A percentile compares a stretch with the other conserved stretches of the same genome.
phyloP scores from a whole-genome alignment of 2,113 vertebrate genomes.

The Nasalis larvatus region DNA sequence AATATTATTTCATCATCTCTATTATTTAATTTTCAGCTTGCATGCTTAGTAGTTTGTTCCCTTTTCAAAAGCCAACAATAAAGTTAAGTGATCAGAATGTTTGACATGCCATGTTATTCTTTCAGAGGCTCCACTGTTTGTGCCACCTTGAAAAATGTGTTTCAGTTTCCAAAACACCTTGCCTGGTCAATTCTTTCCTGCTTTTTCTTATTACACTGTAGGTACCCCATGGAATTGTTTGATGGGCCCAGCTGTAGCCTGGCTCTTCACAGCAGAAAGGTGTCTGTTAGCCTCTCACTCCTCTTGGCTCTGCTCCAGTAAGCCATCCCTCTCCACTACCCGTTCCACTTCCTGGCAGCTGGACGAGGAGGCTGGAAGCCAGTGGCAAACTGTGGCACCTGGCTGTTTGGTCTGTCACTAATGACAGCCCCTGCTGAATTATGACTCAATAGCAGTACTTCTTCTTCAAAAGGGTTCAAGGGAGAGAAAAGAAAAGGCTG shows the following conservation, averaged over 20 bases:
- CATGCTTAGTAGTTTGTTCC: background rate
- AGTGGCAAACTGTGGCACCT: conserved; percentile 29
- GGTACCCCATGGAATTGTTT: background rate
- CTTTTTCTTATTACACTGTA: background rate
- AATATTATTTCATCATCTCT: background rate
- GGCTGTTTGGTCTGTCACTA: conserved; percentile 41
- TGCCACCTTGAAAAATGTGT: background rate
- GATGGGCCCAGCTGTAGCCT: background rate
- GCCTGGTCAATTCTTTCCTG: background rate
- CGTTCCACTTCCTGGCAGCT: conserved; percentile 37
- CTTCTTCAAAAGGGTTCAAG: background rate
- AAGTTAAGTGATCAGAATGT: conserved; percentile 10
- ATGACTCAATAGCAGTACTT: background rate
- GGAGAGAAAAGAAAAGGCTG: background rate
- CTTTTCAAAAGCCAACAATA: conserved; percentile 26
- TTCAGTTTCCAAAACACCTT: background rate
- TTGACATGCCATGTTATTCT: background rate
- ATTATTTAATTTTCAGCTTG: conserved; percentile 10
- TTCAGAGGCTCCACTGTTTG: background rate
- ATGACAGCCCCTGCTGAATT: conserved; percentile 36
- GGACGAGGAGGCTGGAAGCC: conserved; percentile 51
- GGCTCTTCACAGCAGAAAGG: background rate
- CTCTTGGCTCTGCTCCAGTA: conserved; percentile 22
- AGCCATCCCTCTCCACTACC: background rate
- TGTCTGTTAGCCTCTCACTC: background rate